Conservation (phyloP, 2,113 vertebrate genomes). For the Podarcis cretensis region DNA sequence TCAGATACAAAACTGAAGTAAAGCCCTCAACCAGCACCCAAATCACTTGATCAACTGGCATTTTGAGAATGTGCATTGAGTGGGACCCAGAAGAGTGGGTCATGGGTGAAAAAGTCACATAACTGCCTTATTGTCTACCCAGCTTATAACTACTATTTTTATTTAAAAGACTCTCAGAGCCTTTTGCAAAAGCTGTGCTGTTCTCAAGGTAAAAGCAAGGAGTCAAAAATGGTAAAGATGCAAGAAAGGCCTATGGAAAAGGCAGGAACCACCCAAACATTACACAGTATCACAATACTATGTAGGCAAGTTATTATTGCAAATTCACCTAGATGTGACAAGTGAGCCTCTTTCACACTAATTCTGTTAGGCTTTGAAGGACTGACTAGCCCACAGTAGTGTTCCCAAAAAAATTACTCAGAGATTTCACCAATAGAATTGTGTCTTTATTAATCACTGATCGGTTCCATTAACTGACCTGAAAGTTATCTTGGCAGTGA, state of each 20-base stretch:
- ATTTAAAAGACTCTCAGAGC: neutral
- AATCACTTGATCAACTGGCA: neutral
- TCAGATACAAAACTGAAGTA: too few species aligned
- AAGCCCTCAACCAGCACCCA: neutral
- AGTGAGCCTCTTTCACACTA: neutral
- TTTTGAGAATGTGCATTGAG: neutral
- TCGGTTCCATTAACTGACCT: neutral
- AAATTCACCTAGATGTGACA: neutral
- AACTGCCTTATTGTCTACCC: neutral
- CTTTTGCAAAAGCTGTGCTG: neutral
- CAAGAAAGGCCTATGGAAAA: neutral
- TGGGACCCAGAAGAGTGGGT: neutral
- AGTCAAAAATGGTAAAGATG: neutral
- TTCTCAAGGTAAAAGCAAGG: neutral
- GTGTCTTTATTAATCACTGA: neutral
- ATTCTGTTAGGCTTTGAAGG: neutral
- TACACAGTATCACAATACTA: neutral
- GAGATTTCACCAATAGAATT: too few species aligned
- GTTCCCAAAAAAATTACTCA: too few species aligned
- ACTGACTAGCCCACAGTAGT: neutral
- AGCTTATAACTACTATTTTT: neutral
- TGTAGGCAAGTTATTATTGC: neutral
- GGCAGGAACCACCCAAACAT: neutral
- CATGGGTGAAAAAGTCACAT: neutral
- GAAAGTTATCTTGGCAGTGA: neutral